Evolutionary conservation across 1,140 invertebrate genomes (phyloP).

Genomic region (Trichomalopsis sarcophagae): DNA sequence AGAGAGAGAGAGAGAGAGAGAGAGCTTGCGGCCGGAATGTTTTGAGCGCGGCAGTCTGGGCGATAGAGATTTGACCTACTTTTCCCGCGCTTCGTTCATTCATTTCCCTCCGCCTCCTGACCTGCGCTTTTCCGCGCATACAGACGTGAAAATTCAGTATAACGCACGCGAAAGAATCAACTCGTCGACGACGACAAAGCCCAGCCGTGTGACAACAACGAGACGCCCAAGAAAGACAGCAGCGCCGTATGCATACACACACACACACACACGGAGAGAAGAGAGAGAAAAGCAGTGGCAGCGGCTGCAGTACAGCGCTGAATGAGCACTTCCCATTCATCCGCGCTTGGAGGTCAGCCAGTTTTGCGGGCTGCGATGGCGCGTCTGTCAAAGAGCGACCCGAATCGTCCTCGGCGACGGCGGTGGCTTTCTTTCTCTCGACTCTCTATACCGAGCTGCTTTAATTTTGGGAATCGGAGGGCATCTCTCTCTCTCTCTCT

Average conservation of each 20-base stretch:
- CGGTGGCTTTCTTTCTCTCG: background rate
- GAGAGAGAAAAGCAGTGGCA: background rate
- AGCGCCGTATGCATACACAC: no score
- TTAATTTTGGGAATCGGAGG: background rate
- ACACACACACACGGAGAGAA: background rate
- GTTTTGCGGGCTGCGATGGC: slow-evolving; percentile 57
- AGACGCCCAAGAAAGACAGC: background rate
- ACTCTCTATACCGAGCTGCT: background rate
- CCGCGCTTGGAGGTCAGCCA: slow-evolving; percentile 68
- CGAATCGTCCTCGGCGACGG: background rate
- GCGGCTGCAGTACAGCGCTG: slow-evolving; percentile 54
- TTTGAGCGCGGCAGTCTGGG: background rate
- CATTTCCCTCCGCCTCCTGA: background rate
- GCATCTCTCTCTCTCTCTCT: no score
- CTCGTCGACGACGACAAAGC: no score
- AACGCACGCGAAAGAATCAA: background rate
- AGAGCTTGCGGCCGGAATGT: background rate
- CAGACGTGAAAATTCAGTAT: background rate
- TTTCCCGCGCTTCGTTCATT: slow-evolving; percentile 3
- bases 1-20: slow-evolving; percentile 33
- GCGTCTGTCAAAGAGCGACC: slow-evolving; percentile 8
- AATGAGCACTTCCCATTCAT: slow-evolving; percentile 69
- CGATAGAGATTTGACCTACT: background rate
- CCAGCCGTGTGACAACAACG: background rate
- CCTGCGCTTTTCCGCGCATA: background rate